These are phyloP conservation scores for Lagopus leucura DNA, from an alignment of 2,113 vertebrate species.

Conservation along the genomic window DNA sequence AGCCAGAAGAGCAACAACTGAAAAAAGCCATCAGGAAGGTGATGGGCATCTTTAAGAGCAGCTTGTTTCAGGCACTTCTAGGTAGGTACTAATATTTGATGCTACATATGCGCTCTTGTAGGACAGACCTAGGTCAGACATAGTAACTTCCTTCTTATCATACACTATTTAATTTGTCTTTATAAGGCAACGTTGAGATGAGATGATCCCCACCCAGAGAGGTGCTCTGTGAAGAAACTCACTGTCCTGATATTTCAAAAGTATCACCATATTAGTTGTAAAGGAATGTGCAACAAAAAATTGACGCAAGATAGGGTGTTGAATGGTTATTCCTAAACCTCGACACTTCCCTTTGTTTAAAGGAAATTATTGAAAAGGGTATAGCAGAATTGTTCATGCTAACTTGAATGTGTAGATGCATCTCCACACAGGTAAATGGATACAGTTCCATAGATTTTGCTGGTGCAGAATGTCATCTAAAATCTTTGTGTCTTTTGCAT, in stretches of 20 bases:
- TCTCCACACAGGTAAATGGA: neutral
- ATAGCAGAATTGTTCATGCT: neutral
- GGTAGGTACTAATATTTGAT: constrained; percentile 82
- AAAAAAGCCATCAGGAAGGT: constrained; percentile 92
- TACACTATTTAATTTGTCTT: neutral
- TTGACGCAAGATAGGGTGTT: neutral
- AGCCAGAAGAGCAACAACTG: constrained; percentile 89
- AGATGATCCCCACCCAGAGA: neutral
- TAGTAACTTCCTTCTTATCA: neutral
- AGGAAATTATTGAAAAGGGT: neutral
- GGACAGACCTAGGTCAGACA: neutral
- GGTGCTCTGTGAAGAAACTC: neutral
- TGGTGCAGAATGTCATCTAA: neutral
- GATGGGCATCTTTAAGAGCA: constrained; percentile 93
- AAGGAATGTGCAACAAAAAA: neutral
- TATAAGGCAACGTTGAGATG: neutral
- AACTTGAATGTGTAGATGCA: neutral
- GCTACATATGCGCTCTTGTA: neutral
- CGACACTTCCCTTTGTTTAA: neutral
- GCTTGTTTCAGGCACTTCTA: constrained; percentile 93
- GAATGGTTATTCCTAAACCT: neutral
- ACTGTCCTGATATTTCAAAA: neutral
- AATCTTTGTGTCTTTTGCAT: neutral
- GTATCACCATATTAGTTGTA: neutral
- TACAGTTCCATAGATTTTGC: neutral